phyloP scores from a whole-genome alignment of 2,113 vertebrate species.

The Xiphophorus hellerii region DNA sequence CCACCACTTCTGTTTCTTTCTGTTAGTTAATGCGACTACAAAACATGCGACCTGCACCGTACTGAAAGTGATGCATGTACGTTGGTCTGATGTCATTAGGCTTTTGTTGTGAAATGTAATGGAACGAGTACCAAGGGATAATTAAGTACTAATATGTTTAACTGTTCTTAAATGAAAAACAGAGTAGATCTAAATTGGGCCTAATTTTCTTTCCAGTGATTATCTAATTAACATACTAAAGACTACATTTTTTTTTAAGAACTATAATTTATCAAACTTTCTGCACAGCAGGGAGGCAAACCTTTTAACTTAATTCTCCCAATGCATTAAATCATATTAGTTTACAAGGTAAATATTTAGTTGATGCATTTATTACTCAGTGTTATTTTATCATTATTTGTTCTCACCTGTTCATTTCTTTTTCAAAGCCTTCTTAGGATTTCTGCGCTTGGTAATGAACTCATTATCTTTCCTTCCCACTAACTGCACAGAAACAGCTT shows the following conservation, averaged over 20 bases:
- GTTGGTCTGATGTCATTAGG: not conserved
- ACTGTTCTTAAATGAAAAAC: not conserved
- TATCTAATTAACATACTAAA: not conserved
- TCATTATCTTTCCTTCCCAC: constrained; percentile 6
- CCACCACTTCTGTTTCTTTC: not conserved
- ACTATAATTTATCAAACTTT: not conserved
- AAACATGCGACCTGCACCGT: not conserved
- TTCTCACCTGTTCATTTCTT: not conserved
- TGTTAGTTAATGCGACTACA: not conserved
- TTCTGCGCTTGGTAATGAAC: not conserved
- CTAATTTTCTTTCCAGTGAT: not conserved
- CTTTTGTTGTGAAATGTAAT: not conserved
- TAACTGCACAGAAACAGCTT: not conserved
- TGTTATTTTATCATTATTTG: not conserved
- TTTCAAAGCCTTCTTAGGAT: not conserved
- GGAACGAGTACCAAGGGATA: not conserved
- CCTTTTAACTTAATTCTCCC: not conserved
- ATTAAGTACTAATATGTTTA: not conserved
- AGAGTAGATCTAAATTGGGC: not conserved
- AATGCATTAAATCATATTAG: not conserved
- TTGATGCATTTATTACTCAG: not conserved
- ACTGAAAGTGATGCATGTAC: not conserved
- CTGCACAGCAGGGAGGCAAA: not conserved
- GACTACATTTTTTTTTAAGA: not conserved
- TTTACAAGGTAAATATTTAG: not conserved